phyloP scores from a whole-genome alignment of 2,113 vertebrate genomes.

The Rhinopomastus cyanomelas region DNA sequence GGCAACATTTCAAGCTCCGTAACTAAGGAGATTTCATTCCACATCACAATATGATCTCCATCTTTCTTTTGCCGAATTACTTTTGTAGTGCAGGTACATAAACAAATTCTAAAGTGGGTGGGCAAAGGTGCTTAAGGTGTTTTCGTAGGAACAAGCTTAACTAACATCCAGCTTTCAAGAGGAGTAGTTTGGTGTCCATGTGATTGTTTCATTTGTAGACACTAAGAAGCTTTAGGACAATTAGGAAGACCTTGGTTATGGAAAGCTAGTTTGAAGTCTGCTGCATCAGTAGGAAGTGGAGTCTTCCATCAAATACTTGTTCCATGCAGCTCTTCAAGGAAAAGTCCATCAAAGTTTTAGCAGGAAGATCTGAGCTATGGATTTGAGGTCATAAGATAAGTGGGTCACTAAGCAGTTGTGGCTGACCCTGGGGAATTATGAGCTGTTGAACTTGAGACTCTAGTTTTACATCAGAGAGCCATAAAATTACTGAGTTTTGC shows the following conservation, averaged over 20 bases:
- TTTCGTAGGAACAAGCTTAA: slow-evolving; percentile 44
- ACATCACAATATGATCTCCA: background rate
- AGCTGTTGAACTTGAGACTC: background rate
- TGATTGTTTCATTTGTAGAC: slow-evolving; percentile 8
- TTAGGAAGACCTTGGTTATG: slow-evolving; percentile 23
- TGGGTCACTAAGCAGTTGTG: background rate
- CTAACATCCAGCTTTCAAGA: slow-evolving; percentile 39
- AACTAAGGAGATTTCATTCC: background rate
- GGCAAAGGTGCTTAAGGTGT: background rate
- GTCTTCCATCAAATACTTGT: background rate
- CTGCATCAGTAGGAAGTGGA: background rate
- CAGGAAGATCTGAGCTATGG: background rate
- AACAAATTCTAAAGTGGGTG: slow-evolving; percentile 47
- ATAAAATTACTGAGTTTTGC: background rate
- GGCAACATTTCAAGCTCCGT: slow-evolving; percentile 42
- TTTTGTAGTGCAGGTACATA: slow-evolving; percentile 34
- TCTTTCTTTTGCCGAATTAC: slow-evolving; percentile 44
- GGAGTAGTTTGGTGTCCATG: background rate
- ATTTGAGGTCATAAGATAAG: background rate
- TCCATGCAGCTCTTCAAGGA: background rate
- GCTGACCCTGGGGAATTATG: background rate
- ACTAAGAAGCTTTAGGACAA: slow-evolving; percentile 6
- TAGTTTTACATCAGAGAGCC: background rate
- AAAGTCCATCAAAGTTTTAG: background rate
- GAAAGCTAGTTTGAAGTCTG: slow-evolving; percentile 3